Percentiles rank a stretch among this genome's conserved stretches.
Evolutionary conservation across 2,888 invertebrate genomes (phyloP).

Genomic region (Drosophila putrida): DNA sequence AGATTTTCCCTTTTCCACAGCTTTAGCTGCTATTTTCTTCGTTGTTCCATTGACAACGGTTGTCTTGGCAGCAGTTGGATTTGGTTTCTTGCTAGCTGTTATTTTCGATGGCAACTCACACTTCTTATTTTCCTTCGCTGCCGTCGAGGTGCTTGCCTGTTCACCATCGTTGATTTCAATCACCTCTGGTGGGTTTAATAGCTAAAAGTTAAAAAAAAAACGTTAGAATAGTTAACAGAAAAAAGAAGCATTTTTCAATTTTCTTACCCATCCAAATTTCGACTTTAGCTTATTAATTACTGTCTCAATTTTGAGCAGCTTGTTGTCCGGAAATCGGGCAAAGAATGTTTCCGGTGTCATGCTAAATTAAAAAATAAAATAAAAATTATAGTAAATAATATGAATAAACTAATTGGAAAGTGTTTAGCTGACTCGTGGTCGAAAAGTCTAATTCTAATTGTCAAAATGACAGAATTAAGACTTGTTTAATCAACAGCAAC

Average conservation of each 20-base stretch:
- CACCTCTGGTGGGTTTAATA: constrained; percentile 6
- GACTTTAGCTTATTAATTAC: constrained; percentile 36
- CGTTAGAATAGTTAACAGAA: background rate
- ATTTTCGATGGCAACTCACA: no score
- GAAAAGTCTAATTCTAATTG: no score
- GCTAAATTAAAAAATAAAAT: constrained; percentile 5
- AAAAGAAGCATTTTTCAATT: background rate
- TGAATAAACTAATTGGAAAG: no score
- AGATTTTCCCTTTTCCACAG: background rate
- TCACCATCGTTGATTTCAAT: constrained; percentile 32
- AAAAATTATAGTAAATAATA: background rate
- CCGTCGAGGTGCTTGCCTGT: background rate
- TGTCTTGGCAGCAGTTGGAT: background rate
- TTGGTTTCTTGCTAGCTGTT: background rate
- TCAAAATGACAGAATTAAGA: no score
- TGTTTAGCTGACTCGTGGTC: no score
- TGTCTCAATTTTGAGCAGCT: constrained; percentile 39
- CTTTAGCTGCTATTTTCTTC: background rate
- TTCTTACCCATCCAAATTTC: constrained; percentile 33
- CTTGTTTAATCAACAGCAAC: no score
- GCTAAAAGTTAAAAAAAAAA: constrained; percentile 20
- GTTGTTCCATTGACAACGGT: constrained; percentile 5
- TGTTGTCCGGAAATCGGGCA: constrained; percentile 2
- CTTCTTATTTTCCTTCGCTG: no score
- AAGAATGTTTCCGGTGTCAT: constrained; percentile 12